phyloP scores from a whole-genome alignment of 1,140 invertebrate species.

The Rhopalosiphum padi region DNA sequence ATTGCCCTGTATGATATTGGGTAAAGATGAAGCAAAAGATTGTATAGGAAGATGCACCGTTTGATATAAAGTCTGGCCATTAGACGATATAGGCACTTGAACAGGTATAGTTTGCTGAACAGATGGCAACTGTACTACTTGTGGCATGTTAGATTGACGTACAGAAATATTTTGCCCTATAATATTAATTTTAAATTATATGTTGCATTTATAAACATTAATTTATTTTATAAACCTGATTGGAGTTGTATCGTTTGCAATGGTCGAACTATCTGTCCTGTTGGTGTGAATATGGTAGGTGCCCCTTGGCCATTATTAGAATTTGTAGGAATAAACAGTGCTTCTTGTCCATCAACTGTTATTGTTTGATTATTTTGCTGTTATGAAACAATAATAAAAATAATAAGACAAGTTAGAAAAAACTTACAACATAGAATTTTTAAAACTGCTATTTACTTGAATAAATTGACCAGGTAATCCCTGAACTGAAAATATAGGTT shows the following conservation, averaged over 20 bases:
- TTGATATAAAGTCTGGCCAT: constrained; percentile 92
- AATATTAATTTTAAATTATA: not conserved
- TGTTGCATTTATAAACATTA: constrained; percentile 61
- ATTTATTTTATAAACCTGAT: constrained; percentile 61
- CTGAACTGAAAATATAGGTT: constrained; percentile 66
- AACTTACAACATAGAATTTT: not conserved
- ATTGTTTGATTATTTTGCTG: constrained; percentile 73
- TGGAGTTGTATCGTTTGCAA: constrained; percentile 65
- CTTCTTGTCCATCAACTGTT: constrained; percentile 91
- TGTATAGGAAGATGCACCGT: constrained; percentile 91
- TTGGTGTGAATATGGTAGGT: constrained; percentile 66
- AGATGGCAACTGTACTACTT: constrained; percentile 75
- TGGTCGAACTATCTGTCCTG: constrained; percentile 72
- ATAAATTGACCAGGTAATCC: constrained; percentile 68
- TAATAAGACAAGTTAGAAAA: not conserved
- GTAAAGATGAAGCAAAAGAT: constrained; percentile 70
- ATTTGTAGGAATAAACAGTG: constrained; percentile 70
- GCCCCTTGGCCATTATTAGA: constrained; percentile 50
- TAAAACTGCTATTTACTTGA: constrained; percentile 63
- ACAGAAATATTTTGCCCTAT: constrained; percentile 71
- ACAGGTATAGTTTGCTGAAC: constrained; percentile 87
- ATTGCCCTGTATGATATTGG: constrained; percentile 64
- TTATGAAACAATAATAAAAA: constrained; percentile 62
- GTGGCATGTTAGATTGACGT: constrained; percentile 67
- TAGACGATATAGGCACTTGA: constrained; percentile 88